Base-by-base conservation (phyloP, 2,113 vertebrate genomes). In the Ophiodon elongatus region DNA sequence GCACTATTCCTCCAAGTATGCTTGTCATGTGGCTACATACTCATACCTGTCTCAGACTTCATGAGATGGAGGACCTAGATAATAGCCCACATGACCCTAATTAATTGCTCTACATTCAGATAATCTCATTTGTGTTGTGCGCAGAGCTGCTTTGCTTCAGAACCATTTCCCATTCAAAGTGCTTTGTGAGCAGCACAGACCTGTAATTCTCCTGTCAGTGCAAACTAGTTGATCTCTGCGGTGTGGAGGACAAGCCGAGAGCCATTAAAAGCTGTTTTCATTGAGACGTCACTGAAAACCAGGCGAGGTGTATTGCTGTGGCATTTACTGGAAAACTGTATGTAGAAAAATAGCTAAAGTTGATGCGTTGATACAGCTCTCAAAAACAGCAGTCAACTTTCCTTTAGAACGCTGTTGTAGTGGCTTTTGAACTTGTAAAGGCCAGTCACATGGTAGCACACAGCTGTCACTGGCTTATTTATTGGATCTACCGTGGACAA, bases 271-370 rank as follows among this genome's bases (percentile, higher is more conserved):
- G 57, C 15, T n/a, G 23, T 69, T 79, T 80, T 43, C 17, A 71
- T 52, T 52, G 47, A 52, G 65, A 70, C 65, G 1, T 59, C 29
- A 23, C 29, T 56, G 13, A 52, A 73, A 65, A 29, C 35, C 59
- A 11, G 45, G 29, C n/a, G 27, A 63, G n/a, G 8, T 79, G 75
- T 57, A 47, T 64, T 63, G 63, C 69, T 69, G 35, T 70, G 57
- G n/a, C 60, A 79, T 79, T 83, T 47, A 33, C 37, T 69, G 70
- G 37, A 57, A 76, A n/a, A n/a, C n/a, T n/a, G n/a, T 72, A 66
- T 19, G 19, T 23, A 14, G 35, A 37, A 62, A 79, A 80, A 70
- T 25, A 56, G 69, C 35, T 68, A 4, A 9, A 23, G 45, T 21
- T 64, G 35, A 35, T 39, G 21, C 8, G 17, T 39, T 57, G 11